These are phyloP conservation scores for Falco punctatus DNA, from an alignment of 2,113 vertebrate genomes.

Conservation along the genomic window DNA sequence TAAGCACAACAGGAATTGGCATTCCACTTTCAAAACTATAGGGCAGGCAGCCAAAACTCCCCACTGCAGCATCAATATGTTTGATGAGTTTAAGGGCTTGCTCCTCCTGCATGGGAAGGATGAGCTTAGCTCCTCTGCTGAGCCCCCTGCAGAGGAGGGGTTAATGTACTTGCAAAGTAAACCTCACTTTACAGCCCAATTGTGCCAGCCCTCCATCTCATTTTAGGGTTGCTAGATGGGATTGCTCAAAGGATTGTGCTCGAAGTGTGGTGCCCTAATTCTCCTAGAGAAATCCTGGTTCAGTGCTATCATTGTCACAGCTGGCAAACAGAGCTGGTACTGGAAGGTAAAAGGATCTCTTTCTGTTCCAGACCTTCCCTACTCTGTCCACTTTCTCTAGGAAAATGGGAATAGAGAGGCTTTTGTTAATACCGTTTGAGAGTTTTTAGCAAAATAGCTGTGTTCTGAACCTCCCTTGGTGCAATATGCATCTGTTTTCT, in stretches of 20 bases:
- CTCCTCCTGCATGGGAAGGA: not conserved
- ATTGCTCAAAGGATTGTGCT: not conserved
- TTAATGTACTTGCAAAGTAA: not conserved
- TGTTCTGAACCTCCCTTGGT: not conserved
- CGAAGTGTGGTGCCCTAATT: not conserved
- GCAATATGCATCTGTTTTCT: not conserved
- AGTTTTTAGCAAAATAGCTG: not conserved
- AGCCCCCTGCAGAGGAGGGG: not conserved
- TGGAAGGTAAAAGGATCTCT: conserved; percentile 1
- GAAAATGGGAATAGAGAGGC: not conserved
- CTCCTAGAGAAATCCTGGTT: not conserved
- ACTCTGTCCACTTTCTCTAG: not conserved
- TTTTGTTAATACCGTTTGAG: not conserved
- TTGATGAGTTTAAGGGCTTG: not conserved
- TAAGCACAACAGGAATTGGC: not conserved
- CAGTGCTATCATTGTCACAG: not conserved
- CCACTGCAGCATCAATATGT: not conserved
- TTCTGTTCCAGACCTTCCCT: not conserved
- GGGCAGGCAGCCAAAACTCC: not conserved
- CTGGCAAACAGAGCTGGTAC: not conserved
- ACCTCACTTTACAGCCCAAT: not conserved
- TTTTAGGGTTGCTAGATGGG: not conserved
- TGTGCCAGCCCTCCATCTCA: not conserved
- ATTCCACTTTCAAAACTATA: accelerated
- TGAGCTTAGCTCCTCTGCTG: not conserved